Conservation (phyloP, 2,113 vertebrate genomes). For the Pseudorasbora parva region DNA sequence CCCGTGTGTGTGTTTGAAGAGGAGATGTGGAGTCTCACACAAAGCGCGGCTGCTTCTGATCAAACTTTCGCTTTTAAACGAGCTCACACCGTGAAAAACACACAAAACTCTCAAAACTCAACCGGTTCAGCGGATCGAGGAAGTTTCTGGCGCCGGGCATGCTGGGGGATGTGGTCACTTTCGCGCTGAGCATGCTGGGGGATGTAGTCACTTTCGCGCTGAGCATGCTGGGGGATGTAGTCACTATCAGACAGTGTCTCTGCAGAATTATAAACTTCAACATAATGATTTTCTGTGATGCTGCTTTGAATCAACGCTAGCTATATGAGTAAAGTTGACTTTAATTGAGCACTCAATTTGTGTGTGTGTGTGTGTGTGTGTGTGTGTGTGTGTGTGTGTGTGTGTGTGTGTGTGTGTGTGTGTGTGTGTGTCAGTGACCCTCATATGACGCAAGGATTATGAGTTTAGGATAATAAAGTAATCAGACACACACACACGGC, state of each 20-base stretch:
- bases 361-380: background rate
- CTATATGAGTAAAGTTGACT: too few relatives aligned
- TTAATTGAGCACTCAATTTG: too few relatives aligned
- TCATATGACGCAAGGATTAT: conserved; percentile 33
- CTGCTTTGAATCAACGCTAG: too few relatives aligned
- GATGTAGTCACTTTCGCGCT: conserved; percentile 15
- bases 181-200: background rate
- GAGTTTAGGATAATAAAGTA: conserved; percentile 47
- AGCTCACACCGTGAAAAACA: background rate
- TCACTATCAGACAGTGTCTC: too few relatives aligned
- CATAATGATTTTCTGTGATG: too few relatives aligned
- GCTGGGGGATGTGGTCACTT: conserved; percentile 45
- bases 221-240: conserved; percentile 25
- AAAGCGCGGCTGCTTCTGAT: background rate
- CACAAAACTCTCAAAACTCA: background rate
- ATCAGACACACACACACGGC: conserved; percentile 34
- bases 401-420: background rate
- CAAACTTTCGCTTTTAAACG: background rate
- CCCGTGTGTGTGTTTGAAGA: background rate
- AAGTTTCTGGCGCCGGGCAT: background rate
- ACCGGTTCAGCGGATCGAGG: background rate
- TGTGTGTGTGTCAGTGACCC: background rate
- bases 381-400: background rate
- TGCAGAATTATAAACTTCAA: too few relatives aligned
- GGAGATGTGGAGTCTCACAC: background rate